These are phyloP conservation scores for Drosophila saltans DNA, from an alignment of 1,140 invertebrate species.

Conservation along the genomic window DNA sequence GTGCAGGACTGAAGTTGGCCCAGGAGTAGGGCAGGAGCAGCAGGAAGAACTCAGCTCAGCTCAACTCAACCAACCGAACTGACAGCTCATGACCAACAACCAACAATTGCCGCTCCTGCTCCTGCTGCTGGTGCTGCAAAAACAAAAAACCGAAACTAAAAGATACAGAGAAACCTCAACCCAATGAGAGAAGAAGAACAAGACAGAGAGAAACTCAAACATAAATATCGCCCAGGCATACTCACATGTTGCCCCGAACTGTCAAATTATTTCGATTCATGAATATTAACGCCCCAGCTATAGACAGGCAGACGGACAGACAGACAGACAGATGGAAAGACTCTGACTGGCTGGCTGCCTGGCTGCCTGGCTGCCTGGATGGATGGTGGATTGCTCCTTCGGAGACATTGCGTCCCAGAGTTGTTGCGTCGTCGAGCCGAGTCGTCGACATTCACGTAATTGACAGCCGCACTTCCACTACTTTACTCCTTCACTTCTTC, in stretches of 20 bases:
- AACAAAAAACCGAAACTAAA: slow-evolving; percentile 1
- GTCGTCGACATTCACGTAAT: slow-evolving; percentile 52
- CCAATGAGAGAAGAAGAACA: neutral
- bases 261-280: slow-evolving; percentile 82
- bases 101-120: neutral
- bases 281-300: slow-evolving; percentile 76
- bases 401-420: too few species aligned
- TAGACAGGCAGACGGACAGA: slow-evolving; percentile 31
- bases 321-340: slow-evolving; percentile 16
- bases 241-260: slow-evolving; percentile 79
- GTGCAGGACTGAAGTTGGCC: neutral
- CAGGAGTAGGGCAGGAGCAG: slow-evolving; percentile 21
- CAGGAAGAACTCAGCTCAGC: slow-evolving; percentile 5
- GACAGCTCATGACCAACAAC: slow-evolving; percentile 44
- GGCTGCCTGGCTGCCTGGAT: neutral
- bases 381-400: too few species aligned
- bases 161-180: slow-evolving; percentile 10
- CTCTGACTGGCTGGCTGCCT: neutral
- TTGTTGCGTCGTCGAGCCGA: slow-evolving; percentile 14
- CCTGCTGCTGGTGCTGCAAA: neutral
- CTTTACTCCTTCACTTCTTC: slow-evolving; percentile 28
- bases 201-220: slow-evolving; percentile 28
- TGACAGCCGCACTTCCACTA: slow-evolving; percentile 62
- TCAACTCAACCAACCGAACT: slow-evolving; percentile 27
- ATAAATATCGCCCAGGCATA: slow-evolving; percentile 75